phyloP scores from a whole-genome alignment of 2,113 vertebrate species.

The Bufo gargarizans region DNA sequence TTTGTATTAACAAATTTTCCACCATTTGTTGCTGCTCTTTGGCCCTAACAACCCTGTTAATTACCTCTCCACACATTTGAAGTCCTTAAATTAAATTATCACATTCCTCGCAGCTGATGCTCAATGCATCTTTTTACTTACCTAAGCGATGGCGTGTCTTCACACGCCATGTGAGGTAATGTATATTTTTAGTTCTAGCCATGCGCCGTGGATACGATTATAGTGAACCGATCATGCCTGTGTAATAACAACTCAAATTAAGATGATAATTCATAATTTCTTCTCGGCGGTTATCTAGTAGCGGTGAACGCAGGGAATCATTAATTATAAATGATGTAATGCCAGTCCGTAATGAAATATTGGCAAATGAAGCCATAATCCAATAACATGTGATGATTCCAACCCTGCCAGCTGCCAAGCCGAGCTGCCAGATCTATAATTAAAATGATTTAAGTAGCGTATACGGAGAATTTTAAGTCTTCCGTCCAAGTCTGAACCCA shows the following conservation, averaged over 20 bases:
- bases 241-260: background rate
- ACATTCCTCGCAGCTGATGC: slow-evolving; percentile 18
- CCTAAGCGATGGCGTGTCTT: background rate
- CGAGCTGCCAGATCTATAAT: slow-evolving; percentile 17
- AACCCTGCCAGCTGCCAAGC: slow-evolving; percentile 5
- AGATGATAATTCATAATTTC: background rate
- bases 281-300: background rate
- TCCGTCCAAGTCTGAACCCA: background rate
- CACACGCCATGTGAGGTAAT: background rate
- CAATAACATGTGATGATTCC: background rate
- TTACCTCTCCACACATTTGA: slow-evolving; percentile 8
- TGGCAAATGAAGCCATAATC: slow-evolving; percentile 26
- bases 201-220: background rate
- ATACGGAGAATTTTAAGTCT: background rate
- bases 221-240: background rate
- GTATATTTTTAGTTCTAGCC: slow-evolving; percentile 1
- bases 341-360: slow-evolving; percentile 31
- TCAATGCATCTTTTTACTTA: background rate
- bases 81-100: slow-evolving; percentile 32
- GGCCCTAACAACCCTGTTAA: slow-evolving; percentile 17
- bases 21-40: slow-evolving; percentile 19
- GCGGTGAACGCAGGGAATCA: background rate
- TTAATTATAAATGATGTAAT: slow-evolving; percentile 24
- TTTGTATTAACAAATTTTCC: slow-evolving; percentile 13
- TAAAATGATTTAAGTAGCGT: slow-evolving; percentile 27